Evolutionary conservation across 2,888 invertebrate species (phyloP), one percentile per base, ranked within the genome.

Genomic region (Poecilus cupreus): DNA sequence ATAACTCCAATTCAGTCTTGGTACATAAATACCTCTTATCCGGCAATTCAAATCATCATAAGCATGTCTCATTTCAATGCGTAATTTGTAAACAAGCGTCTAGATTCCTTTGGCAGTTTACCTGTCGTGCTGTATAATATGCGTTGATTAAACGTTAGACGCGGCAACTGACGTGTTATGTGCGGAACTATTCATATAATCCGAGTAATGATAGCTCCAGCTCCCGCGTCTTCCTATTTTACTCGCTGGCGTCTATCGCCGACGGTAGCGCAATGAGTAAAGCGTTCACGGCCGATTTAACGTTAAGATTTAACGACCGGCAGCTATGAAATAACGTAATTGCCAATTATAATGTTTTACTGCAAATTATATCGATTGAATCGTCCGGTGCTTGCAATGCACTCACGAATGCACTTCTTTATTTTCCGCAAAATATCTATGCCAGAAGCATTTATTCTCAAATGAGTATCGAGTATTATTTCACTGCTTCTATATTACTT

Each of bases 281-380:
- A 79, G 43, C 24, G 32, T 80, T 72, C 80, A 79, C 43, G 39
- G 39, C 39, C 54, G 72, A 79, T 80, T 70, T 72, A 11, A 72
- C 72, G 80, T 51, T 80, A 51, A 80, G 72, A 80, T 80, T 80
- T 80, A 80, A 80, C 80, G 80, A 72, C 80, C 80, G 43, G 37
- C 51, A 72, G 80, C 80, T 80, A 80, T 80, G 72, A 80, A 80
- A 80, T 80, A 49, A 54, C 57, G 72, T 80, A 80, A 80, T 72
- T 80, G 80, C 80, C 80, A 80, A 80, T 80, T 80, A 80, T 68
- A 72, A 80, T 80, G 80, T 80, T 80, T 80, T 80, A 80, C 72
- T 70, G 72, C 80, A 80, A 68, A 68, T 68, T 43, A 64, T 64
- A 79, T 79, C 43, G 79, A 79, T 79, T 64, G 68, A 39, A 43